Evolutionary conservation across 2,888 invertebrate species (phyloP), one percentile per base, ranked within the genome.

Genomic region (Holacanthella duospinosa): DNA sequence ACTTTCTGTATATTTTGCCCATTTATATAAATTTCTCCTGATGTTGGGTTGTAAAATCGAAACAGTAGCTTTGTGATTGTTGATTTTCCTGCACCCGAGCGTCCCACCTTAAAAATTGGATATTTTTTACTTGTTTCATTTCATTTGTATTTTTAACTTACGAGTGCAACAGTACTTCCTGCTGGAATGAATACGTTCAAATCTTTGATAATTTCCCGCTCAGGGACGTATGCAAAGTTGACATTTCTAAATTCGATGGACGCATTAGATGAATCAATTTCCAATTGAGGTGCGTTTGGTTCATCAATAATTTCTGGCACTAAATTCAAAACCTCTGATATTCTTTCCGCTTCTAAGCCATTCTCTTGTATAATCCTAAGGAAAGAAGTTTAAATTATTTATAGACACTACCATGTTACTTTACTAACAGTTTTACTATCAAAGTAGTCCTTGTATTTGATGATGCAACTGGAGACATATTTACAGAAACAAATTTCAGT

Each of bases 281-380:
- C 73, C 57, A 96, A 77, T 0, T 85, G 83, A 0, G 83, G 83
- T 9, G 94, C 93, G 60, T 88, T 86, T 0, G 87, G 84, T 0
- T 85, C 84, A 79, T 97, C 94, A 2, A 85, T 81, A 28, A 96
- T 85, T 80, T 97, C 95, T 61, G 88, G 85, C 54, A 88, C 85
- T 75, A 93, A 91, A 44, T 87, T 84, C 74, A 99, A 81, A 67
- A 99, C 78, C 73, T 96, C 95, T 77, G 97, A 93, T 96, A 99
- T 96, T 78, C 97, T 97, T 78, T 99, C 97, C 97, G 97, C 97
- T 75, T 99, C 97, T 24, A 97, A 9, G n/a, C 16, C 48, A 4
- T 48, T 48, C 48, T 48, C 48, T 21, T 48, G 48, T 4, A 48
- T 9, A 48, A 48, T 4, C 4, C 48, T 48, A 36, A n/a, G n/a